These are phyloP conservation scores for Ophioderma brevispina DNA, from an alignment of 35 echinoderm and acorn worm genomes.

Conservation along the genomic window DNA sequence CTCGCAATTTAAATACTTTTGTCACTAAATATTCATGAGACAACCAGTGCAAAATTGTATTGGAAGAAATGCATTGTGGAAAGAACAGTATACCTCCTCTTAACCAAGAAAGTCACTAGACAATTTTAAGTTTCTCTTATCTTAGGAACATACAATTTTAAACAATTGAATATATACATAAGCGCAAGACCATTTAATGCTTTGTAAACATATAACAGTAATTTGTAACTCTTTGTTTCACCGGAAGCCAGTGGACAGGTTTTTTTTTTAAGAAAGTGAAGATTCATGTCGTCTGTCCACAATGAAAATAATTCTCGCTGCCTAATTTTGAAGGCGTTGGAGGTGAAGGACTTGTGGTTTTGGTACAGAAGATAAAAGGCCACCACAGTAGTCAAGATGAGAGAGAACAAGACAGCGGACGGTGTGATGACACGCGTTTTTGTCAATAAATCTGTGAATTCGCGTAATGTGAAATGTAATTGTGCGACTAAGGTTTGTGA, in stretches of 20 bases:
- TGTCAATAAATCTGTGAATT: too few species aligned
- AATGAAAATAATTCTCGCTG: not conserved
- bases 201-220: not conserved
- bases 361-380: not conserved
- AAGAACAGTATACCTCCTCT: too few species aligned
- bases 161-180: not conserved
- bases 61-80: too few species aligned
- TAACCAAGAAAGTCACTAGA: not conserved
- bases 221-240: not conserved
- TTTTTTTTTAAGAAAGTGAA: not conserved
- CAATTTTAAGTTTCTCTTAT: not conserved
- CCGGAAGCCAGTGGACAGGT: too few species aligned
- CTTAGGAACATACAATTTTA: not conserved
- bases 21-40: too few species aligned
- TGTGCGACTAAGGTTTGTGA: too few species aligned
- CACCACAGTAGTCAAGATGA: too few species aligned
- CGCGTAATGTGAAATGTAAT: too few species aligned
- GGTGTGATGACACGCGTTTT: too few species aligned
- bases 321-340: not conserved
- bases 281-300: not conserved
- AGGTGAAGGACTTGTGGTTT: not conserved
- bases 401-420: too few species aligned
- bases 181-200: not conserved
- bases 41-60: too few species aligned
- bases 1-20: too few species aligned